Evolutionary conservation across 2,113 vertebrate genomes (phyloP).

Genomic region (Cebus imitator): DNA sequence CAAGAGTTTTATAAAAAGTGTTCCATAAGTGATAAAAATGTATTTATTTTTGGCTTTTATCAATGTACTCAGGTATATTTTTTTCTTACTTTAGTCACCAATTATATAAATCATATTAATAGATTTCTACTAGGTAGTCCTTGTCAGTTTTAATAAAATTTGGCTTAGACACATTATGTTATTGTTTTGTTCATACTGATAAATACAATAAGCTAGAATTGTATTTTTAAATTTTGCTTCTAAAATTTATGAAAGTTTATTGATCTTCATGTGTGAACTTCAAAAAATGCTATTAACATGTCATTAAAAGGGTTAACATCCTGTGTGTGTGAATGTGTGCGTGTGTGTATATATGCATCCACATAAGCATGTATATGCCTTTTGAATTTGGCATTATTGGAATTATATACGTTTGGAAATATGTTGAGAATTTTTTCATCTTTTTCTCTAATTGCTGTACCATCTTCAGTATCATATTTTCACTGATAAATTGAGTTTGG

Average conservation of each 20-base stretch:
- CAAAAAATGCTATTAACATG: not conserved
- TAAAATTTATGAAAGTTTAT: not conserved
- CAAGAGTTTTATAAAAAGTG: not conserved
- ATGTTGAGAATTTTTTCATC: not conserved
- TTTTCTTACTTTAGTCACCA: not conserved
- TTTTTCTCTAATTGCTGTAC: not conserved
- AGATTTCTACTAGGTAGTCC: not conserved
- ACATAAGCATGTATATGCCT: fast-evolving
- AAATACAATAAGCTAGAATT: not conserved
- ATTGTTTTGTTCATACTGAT: not conserved
- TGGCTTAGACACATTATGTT: no score
- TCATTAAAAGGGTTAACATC: not conserved
- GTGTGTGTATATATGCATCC: no score
- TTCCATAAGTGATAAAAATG: not conserved
- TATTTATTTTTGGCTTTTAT: not conserved
- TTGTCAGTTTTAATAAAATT: not conserved
- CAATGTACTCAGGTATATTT: not conserved
- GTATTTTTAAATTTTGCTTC: not conserved
- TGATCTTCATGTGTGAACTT: not conserved
- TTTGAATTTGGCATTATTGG: not conserved
- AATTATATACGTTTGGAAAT: not conserved
- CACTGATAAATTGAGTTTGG: not conserved
- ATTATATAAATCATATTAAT: not conserved
- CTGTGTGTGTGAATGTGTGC: not conserved
- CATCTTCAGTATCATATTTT: not conserved